Evolutionary conservation across 2,888 invertebrate species (phyloP).

Genomic region (Clusia tigrina): DNA sequence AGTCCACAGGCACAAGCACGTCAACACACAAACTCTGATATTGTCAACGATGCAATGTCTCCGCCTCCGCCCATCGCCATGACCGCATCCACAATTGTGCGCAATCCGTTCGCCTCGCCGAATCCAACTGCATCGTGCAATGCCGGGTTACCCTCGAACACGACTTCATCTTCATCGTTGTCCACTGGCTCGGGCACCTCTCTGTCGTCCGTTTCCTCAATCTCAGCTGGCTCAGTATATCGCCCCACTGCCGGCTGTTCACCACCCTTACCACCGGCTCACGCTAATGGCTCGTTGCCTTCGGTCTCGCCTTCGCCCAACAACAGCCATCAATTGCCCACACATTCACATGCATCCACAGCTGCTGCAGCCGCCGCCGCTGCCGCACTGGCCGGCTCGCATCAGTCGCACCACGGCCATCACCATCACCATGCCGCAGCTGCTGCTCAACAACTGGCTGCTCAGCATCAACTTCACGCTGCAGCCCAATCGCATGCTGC

Average conservation of each 20-base stretch:
- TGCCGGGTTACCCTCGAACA: constrained; percentile 4
- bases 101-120: constrained; percentile 62
- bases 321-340: constrained; percentile 26
- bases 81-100: constrained; percentile 59
- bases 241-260: constrained; percentile 46
- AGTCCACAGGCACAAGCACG: constrained; percentile 30
- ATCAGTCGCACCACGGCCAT: constrained; percentile 38
- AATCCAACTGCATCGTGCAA: constrained; percentile 47
- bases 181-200: constrained; percentile 28
- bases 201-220: constrained; percentile 30
- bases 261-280: constrained; percentile 41
- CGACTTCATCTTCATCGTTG: constrained; percentile 19
- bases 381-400: constrained; percentile 28
- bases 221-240: constrained; percentile 28
- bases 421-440: constrained; percentile 40
- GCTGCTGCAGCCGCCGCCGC: constrained; percentile 58
- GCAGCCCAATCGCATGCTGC: constrained; percentile 58
- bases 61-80: constrained; percentile 45
- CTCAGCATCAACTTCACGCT: constrained; percentile 54
- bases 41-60: constrained; percentile 3
- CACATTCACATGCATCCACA: constrained; percentile 51
- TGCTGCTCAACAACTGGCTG: constrained; percentile 55
- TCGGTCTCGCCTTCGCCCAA: constrained; percentile 39
- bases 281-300: constrained; percentile 39
- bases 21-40: constrained; percentile 37